Evolutionary conservation across 2,797 vertebrate genomes (phyloP).

Genomic region (Arnoldichthys spilopterus): DNA sequence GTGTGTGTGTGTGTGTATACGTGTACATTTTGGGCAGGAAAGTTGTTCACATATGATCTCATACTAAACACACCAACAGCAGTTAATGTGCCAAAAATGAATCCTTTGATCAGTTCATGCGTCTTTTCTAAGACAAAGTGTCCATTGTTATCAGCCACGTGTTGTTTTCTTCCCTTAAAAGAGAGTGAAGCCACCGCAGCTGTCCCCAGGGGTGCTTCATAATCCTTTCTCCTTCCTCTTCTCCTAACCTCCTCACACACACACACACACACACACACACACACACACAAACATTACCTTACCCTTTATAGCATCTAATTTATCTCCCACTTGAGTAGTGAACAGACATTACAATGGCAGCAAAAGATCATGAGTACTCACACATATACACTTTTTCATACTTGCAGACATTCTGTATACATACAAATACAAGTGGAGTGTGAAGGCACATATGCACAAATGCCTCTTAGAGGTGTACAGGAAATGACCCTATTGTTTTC

Average conservation of each 20-base stretch:
- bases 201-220: conserved; percentile 57
- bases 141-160: conserved; percentile 74
- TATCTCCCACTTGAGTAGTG: background rate
- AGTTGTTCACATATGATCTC: conserved; percentile 10
- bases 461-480: conserved; percentile 55
- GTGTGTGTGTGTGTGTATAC: conserved; percentile 4
- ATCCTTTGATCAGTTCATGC: conserved; percentile 48
- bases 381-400: background rate
- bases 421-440: conserved; percentile 1
- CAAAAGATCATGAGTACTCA: conserved; percentile 26
- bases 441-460: background rate
- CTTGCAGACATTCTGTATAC: background rate
- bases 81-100: conserved; percentile 31
- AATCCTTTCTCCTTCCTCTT: conserved; percentile 52
- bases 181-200: conserved; percentile 62
- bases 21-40: background rate
- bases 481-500: conserved; percentile 81
- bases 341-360: conserved; percentile 5
- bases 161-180: conserved; percentile 77
- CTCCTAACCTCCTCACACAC: conserved; percentile 36
- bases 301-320: background rate
- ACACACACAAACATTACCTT: conserved; percentile 24
- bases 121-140: conserved; percentile 49
- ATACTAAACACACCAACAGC: conserved; percentile 33
- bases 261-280: conserved; percentile 23